Base-by-base conservation (phyloP, 2,888 invertebrate species). In the Caradrina kadenii region DNA sequence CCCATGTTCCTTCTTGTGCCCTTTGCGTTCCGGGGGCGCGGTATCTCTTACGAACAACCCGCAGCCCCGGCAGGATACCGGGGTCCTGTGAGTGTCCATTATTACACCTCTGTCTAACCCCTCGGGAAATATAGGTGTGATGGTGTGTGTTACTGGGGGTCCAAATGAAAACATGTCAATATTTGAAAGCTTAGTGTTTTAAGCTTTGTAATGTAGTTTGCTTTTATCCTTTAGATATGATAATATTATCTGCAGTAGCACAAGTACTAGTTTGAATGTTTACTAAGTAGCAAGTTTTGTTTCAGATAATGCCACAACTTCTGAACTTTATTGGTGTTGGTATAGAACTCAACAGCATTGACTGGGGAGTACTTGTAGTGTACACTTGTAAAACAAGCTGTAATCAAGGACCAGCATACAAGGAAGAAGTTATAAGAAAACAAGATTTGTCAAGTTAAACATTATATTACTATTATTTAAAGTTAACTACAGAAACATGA, bases 301-400 rank as follows among this genome's bases (percentile, higher is more conserved):
- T 94, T 62, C 96, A 98, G 97, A 96, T 99, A 60, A 97, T 98
- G 97, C 98, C 98, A 1, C 98, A 98, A 90, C 93, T 98, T 72
- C 90, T 98, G 26, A 97, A 97, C 86, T 96, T 97, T 83, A 95
- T 98, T 31, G 96, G 97, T 75, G 96, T 97, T 75, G 97, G 97
- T 49, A 92, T 96, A 75, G 90, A 96, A 56, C 88, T 96, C 3
- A 96, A 96, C 72, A 96, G 96, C 85, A 94, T 99, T 59, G 99
- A 99, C 93, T 99, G 99, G 98, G 99, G 99, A 26, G 97, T 98
- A 21, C 91, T 99, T 62, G 97, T 97, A 58, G 93, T 99, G 31
- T 99, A 98, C 91, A 98, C 99, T 0, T 99, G 99, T 90, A 96
- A 96, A 87, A 94, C 96, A 21, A 98, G 98, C 91, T 99, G 99